A percentile compares a stretch with the other conserved stretches of the same genome.
Evolutionary conservation across 1,140 invertebrate species (phyloP).

Genomic region (Ganaspis sp.): DNA sequence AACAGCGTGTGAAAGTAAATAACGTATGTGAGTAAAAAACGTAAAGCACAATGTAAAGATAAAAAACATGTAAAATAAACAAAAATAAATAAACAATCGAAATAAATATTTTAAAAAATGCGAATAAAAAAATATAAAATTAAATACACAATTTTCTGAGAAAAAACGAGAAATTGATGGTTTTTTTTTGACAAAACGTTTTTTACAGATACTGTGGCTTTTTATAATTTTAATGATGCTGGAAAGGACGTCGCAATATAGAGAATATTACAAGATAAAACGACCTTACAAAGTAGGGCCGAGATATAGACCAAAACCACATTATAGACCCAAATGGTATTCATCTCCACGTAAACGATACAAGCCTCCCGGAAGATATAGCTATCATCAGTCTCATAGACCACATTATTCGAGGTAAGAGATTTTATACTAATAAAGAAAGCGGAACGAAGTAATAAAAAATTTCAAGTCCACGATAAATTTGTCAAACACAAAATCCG

Average conservation of each 20-base stretch:
- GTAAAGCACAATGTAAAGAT: no score
- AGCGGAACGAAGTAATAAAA: not conserved
- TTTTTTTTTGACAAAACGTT: not conserved
- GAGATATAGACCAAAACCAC: conserved; percentile 44
- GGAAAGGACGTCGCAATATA: conserved; percentile 42
- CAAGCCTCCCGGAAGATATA: conserved; percentile 31
- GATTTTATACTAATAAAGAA: not conserved
- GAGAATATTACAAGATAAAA: conserved; percentile 47
- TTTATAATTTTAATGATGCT: conserved; percentile 40
- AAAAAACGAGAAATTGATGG: not conserved
- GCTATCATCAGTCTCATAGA: conserved; percentile 36
- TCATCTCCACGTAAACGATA: conserved; percentile 41
- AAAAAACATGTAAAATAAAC: no score
- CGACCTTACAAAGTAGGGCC: conserved; percentile 47
- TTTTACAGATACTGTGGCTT: conserved; percentile 41
- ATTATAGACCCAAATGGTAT: conserved; percentile 45
- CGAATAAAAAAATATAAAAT: not conserved
- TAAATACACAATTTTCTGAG: not conserved
- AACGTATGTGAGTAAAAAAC: no score
- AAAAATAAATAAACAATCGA: no score
- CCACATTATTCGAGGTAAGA: conserved; percentile 44
- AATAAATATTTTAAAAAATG: no score
- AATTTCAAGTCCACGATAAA: not conserved
- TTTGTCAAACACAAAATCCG: no score
- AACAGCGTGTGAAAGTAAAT: no score